Base-by-base conservation (phyloP, 2,797 vertebrate genomes). In the Channa striata region DNA sequence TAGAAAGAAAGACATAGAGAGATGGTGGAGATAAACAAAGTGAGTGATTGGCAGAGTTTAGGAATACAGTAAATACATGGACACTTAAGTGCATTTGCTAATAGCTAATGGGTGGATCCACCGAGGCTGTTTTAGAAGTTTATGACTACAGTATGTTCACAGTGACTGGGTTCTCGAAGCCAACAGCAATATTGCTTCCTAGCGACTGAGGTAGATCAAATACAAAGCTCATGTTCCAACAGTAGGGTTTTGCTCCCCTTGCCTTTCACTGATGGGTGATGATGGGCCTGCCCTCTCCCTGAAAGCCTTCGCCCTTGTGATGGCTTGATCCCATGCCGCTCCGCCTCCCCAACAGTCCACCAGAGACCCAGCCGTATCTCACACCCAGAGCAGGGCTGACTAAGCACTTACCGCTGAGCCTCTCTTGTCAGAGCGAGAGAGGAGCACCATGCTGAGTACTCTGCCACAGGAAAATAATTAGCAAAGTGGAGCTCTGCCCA, bases 391-490 rank as follows among this genome's bases (percentile, higher is more conserved):
- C 40, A 60, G 43, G 68, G 86, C 91, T 92, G 91, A 91, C 89
- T 83, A 87, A 91, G 91, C 87, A 86, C 75, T 89, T 89, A 74
- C 80, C 10, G 73, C 83, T 50, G 70, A 87, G 81, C 75, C 80
- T 84, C 78, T 89, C 71, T 66, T 81, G 84, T 89, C 81, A 50
- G 78, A 85, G 80, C 36, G 56, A 82, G 80, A 76, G 83, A 86
- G 81, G 76, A 78, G 86, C 77, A 62, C 80, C 87, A 88, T 59
- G 85, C 89, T 92, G 92, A 93, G 89, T 91, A 81, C 81, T 91
- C 89, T 86, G 82, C 81, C 85, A 89, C 80, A 61, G 75, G 74
- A 88, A 91, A 90, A 91, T 93, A 93, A 94, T 93, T 92, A 93
- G 88, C 84, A 91, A 91, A 91, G 84, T 91, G 87, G 87, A 90